These are phyloP conservation scores for Berghia stephanieae DNA, from an alignment of 1,140 invertebrate genomes.

Conservation along the genomic window DNA sequence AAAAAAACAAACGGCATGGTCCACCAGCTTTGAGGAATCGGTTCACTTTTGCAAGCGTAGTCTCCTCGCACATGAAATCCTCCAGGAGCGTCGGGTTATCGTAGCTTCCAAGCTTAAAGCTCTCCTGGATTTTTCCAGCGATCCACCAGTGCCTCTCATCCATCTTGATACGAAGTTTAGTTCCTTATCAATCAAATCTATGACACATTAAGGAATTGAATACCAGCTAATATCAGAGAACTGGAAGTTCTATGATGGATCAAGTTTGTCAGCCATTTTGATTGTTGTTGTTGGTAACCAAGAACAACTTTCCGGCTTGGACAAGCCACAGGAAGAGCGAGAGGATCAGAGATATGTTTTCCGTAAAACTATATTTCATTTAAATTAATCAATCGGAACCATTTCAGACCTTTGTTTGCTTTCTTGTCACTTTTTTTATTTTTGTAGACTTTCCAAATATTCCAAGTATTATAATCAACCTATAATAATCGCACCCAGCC, in stretches of 20 bases:
- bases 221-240: background rate
- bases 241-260: no score
- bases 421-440: background rate
- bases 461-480: background rate
- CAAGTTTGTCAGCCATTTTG: constrained; percentile 46
- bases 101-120: constrained; percentile 63
- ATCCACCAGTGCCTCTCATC: constrained; percentile 69
- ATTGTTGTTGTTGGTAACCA: constrained; percentile 56
- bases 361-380: background rate
- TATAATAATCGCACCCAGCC: no score
- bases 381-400: background rate
- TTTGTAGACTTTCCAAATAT: background rate
- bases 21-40: constrained; percentile 62
- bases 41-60: constrained; percentile 60
- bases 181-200: background rate
- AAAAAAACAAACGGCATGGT: constrained; percentile 64
- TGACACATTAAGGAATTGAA: background rate
- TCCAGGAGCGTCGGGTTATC: constrained; percentile 63
- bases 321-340: background rate
- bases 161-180: constrained; percentile 45
- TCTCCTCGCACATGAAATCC: constrained; percentile 63
- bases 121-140: constrained; percentile 65
- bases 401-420: background rate
- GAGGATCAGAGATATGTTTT: background rate
- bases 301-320: constrained; percentile 9